phyloP scores from a whole-genome alignment of 2,888 invertebrate species.

The Temnothorax unifasciatus region DNA sequence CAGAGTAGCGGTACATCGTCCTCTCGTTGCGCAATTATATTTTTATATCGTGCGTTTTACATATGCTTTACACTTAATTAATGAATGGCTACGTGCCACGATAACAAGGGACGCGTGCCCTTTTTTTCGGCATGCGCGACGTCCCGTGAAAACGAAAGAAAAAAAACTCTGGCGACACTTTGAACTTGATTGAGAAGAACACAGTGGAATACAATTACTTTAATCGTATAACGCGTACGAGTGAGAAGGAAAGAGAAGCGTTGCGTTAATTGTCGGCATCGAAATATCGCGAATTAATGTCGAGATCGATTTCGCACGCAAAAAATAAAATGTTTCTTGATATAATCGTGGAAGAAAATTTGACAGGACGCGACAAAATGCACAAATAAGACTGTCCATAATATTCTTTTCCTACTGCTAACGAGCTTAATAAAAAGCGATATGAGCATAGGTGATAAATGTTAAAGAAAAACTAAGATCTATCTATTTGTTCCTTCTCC shows the following conservation, averaged over 20 bases:
- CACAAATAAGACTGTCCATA: background rate
- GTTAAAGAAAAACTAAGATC: background rate
- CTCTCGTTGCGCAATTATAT: slow-evolving; percentile 71
- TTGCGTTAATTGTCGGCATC: slow-evolving; percentile 2
- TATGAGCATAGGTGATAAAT: background rate
- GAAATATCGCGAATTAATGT: slow-evolving; percentile 18
- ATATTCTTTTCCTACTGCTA: background rate
- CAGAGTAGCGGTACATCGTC: slow-evolving; percentile 72
- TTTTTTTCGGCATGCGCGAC: slow-evolving; percentile 10
- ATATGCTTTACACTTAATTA: slow-evolving; percentile 68
- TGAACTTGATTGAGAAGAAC: slow-evolving; percentile 50
- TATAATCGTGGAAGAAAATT: background rate
- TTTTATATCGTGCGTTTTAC: slow-evolving; percentile 65
- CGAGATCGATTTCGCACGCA: background rate
- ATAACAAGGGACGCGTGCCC: slow-evolving; percentile 45
- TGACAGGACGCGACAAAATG: background rate
- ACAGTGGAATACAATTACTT: slow-evolving; percentile 27
- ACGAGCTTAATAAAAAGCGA: background rate
- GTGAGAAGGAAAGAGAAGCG: background rate
- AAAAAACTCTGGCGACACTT: slow-evolving; percentile 35
- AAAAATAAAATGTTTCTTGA: background rate
- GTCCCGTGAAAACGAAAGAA: slow-evolving; percentile 15
- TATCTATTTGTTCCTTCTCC: background rate
- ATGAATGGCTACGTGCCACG: slow-evolving; percentile 43
- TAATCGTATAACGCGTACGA: slow-evolving; percentile 15